A percentile compares a stretch with the other conserved stretches of the same genome.
phyloP scores from a whole-genome alignment of 2,888 invertebrate genomes.

The Drosophila parthenogenetica region DNA sequence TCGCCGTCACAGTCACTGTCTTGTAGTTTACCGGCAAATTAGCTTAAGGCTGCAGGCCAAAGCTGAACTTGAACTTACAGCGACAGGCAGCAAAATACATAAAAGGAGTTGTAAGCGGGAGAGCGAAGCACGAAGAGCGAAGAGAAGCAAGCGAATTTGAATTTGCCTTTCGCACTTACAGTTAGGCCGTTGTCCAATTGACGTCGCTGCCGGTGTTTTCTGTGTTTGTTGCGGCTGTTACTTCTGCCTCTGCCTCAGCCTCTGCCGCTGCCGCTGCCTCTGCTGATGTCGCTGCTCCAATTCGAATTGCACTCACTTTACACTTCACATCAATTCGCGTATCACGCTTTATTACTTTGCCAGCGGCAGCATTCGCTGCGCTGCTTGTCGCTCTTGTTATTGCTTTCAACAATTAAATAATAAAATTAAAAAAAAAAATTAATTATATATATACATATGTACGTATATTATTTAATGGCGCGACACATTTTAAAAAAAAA shows the following conservation, averaged over 20 bases:
- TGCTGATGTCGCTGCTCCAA: constrained; percentile 48
- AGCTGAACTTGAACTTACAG: constrained; percentile 62
- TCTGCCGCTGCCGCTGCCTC: constrained; percentile 5
- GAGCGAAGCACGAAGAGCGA: background rate
- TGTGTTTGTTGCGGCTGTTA: constrained; percentile 7
- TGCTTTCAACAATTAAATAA: constrained; percentile 57
- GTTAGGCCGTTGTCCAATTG: constrained; percentile 17
- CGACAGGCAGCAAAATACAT: constrained; percentile 34
- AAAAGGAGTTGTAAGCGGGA: constrained; percentile 11
- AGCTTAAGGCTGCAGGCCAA: constrained; percentile 25
- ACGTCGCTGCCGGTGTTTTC: constrained; percentile 5
- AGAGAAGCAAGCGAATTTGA: constrained; percentile 1
- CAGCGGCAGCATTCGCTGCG: constrained; percentile 19
- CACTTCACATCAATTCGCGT: constrained; percentile 56
- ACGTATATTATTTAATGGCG: constrained; percentile 51
- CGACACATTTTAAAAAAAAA: constrained; percentile 41
- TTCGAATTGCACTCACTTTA: constrained; percentile 58
- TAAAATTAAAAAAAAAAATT: constrained; percentile 19
- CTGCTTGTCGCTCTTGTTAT: constrained; percentile 28
- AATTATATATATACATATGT: constrained; percentile 12
- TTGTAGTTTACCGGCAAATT: constrained; percentile 54
- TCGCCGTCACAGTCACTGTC: constrained; percentile 8
- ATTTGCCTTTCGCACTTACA: constrained; percentile 36
- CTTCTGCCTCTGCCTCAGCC: constrained; percentile 1
- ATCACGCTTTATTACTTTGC: constrained; percentile 59